phyloP scores from a whole-genome alignment of 2,113 vertebrate genomes.

The Cryptotis parvus region DNA sequence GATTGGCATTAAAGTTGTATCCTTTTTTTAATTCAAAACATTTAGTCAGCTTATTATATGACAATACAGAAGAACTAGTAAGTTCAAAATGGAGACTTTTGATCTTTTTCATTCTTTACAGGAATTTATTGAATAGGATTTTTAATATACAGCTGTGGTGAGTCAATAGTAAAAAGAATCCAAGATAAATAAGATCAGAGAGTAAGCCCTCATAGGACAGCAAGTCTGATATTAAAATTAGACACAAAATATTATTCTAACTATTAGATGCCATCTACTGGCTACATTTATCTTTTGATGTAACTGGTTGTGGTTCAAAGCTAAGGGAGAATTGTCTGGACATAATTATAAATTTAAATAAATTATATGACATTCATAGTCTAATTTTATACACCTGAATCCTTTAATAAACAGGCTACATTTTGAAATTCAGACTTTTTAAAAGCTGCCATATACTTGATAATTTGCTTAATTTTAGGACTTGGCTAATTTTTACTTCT shows the following conservation, averaged over 20 bases:
- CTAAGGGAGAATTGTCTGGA: background rate
- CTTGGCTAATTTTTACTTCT: background rate
- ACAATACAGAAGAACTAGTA: background rate
- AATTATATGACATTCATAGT: background rate
- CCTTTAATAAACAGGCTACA: background rate
- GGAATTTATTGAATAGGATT: constrained; percentile 17
- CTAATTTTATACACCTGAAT: constrained; percentile 38
- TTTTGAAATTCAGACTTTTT: constrained; percentile 53
- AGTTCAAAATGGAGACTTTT: background rate
- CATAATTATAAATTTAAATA: background rate
- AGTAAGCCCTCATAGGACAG: constrained; percentile 14
- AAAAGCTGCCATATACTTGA: background rate
- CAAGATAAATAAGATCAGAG: constrained; percentile 4
- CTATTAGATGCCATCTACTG: constrained; percentile 89
- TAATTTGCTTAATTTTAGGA: background rate
- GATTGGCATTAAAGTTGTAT: constrained; percentile 51
- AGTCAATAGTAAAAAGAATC: constrained; percentile 29
- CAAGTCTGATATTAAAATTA: constrained; percentile 54
- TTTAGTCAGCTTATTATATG: background rate
- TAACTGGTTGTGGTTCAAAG: constrained; percentile 4
- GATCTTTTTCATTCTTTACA: background rate
- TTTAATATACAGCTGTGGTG: background rate
- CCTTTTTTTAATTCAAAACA: constrained; percentile 16
- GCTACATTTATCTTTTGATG: constrained; percentile 75
- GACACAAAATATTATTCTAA: constrained; percentile 77